Conservation (phyloP, 2,888 invertebrate genomes). For the Anodontia alba region DNA sequence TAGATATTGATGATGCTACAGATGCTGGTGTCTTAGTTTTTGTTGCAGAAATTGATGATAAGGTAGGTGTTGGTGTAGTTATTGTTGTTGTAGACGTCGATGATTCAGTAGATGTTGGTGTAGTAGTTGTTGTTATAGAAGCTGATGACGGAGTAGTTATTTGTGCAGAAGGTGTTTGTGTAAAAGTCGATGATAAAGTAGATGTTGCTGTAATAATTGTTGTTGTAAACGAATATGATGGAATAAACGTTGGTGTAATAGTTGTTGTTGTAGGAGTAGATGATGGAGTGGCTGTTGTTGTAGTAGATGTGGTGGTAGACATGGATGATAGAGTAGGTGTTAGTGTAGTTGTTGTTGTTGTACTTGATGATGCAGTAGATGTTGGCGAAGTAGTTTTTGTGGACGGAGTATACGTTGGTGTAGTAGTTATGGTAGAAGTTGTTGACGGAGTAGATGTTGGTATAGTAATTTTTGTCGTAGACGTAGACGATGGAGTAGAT, state of each 20-base stretch:
- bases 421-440: not conserved
- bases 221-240: not conserved
- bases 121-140: constrained; percentile 1
- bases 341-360: not conserved
- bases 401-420: not conserved
- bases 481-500: too few species aligned
- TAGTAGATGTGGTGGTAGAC: not conserved
- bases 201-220: not conserved
- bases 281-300: not conserved
- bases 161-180: not conserved
- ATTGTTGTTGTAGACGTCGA: not conserved
- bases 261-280: not conserved
- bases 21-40: too few species aligned
- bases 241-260: not conserved
- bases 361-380: not conserved
- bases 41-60: too few species aligned
- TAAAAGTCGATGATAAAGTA: not conserved
- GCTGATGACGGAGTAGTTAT: not conserved
- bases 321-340: not conserved
- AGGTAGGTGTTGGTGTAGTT: constrained; percentile 9
- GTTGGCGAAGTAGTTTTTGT: too few species aligned
- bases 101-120: not conserved
- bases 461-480: too few species aligned
- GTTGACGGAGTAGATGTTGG: too few species aligned
- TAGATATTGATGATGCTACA: too few species aligned